These are phyloP conservation scores for Sipha flava DNA, from an alignment of 1,140 invertebrate species.

Conservation along the genomic window DNA sequence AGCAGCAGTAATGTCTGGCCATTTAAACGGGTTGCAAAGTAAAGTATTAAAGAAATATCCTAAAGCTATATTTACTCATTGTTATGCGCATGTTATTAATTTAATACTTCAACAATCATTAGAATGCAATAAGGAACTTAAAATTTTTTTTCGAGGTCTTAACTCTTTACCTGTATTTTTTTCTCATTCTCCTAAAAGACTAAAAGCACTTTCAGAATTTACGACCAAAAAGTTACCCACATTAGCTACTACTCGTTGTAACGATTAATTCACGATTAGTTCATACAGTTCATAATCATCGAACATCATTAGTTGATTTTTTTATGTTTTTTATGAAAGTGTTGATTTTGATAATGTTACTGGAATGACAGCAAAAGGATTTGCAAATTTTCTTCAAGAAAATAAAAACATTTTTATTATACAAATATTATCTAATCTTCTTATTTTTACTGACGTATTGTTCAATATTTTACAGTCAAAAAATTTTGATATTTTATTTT, in stretches of 20 bases:
- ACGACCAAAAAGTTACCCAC: background rate
- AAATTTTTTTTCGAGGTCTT: no score
- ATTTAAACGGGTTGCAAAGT: no score
- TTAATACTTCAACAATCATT: no score
- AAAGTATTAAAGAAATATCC: no score
- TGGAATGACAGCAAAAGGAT: background rate
- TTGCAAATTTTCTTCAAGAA: background rate
- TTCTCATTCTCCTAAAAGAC: background rate
- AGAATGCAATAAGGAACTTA: no score
- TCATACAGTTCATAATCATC: background rate
- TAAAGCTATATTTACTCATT: no score
- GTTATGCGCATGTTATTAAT: no score
- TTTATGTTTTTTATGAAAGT: background rate
- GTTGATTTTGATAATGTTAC: background rate
- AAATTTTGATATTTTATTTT: background rate
- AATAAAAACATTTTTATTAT: background rate
- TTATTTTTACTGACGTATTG: no score
- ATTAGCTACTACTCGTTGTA: background rate
- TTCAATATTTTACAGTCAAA: background rate
- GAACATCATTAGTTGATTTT: background rate
- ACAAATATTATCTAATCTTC: background rate
- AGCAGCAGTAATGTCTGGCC: no score
- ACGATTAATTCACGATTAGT: background rate
- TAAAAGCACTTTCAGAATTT: background rate
- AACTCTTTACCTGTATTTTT: no score